These are phyloP conservation scores for Loris lydekkerianus DNA, from an alignment of 2,797 vertebrate genomes.

Conservation along the genomic window DNA sequence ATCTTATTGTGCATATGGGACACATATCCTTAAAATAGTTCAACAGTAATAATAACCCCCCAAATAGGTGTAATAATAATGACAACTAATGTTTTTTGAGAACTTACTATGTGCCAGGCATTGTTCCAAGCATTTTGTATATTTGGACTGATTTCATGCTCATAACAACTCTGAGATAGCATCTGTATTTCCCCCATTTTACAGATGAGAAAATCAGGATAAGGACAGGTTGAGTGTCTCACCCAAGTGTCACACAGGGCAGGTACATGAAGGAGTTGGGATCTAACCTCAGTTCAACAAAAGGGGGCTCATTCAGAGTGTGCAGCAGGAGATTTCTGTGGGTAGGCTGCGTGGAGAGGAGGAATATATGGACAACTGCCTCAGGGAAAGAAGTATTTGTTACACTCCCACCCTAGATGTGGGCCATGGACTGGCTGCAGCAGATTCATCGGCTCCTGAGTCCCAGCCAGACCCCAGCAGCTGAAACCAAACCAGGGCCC, in stretches of 20 bases:
- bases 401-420: not conserved
- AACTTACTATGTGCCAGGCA: not conserved
- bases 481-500: not conserved
- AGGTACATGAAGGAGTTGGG: not conserved
- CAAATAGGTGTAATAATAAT: not conserved
- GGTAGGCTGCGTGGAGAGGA: not conserved
- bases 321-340: too few relatives aligned
- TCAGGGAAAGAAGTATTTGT: fast-evolving
- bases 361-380: not conserved
- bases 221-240: not conserved
- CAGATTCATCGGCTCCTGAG: not conserved
- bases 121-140: not conserved
- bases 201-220: not conserved
- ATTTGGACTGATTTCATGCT: not conserved
- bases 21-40: not conserved
- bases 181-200: not conserved
- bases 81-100: not conserved
- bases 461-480: fast-evolving
- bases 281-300: not conserved
- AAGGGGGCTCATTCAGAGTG: not conserved
- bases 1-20: not conserved
- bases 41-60: not conserved
- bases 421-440: fast-evolving
- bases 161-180: not conserved
- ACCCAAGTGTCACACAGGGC: not conserved